These are phyloP conservation scores for Dicyrtomina minuta DNA, from an alignment of 2,888 invertebrate genomes.

Conservation along the genomic window DNA sequence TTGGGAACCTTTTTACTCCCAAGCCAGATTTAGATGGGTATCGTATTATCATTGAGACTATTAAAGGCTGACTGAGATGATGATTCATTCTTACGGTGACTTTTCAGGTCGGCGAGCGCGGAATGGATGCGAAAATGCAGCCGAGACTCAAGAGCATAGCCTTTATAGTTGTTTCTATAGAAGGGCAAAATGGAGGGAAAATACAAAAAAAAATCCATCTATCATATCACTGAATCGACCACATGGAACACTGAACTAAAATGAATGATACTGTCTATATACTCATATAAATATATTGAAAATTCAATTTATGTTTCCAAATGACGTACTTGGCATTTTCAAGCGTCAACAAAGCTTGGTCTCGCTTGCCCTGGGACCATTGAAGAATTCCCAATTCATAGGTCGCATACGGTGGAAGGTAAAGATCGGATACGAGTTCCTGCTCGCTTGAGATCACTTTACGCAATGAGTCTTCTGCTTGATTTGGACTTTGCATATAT, in stretches of 20 bases:
- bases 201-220: conserved; percentile 24
- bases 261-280: not conserved
- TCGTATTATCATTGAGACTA: conserved; percentile 26
- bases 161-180: conserved; percentile 81
- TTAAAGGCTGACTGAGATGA: conserved; percentile 14
- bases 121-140: conserved; percentile 88
- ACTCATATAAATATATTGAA: not conserved
- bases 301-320: not conserved
- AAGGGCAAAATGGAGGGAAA: conserved; percentile 31
- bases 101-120: conserved; percentile 55
- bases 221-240: not conserved
- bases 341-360: conserved; percentile 69
- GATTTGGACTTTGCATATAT: conserved; percentile 72
- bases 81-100: conserved; percentile 35
- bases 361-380: conserved; percentile 67
- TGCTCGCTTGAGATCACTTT: conserved; percentile 68
- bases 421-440: conserved; percentile 76
- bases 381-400: conserved; percentile 83
- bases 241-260: too few relatives aligned
- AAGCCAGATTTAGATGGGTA: conserved; percentile 6
- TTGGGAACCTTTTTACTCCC: too few relatives aligned
- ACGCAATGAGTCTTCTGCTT: conserved; percentile 74
- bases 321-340: conserved; percentile 76
- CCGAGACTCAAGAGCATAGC: conserved; percentile 83
- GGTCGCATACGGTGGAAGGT: conserved; percentile 79